Evolutionary conservation across 2,797 vertebrate species (phyloP).

Genomic region (Onychomys torridus): DNA sequence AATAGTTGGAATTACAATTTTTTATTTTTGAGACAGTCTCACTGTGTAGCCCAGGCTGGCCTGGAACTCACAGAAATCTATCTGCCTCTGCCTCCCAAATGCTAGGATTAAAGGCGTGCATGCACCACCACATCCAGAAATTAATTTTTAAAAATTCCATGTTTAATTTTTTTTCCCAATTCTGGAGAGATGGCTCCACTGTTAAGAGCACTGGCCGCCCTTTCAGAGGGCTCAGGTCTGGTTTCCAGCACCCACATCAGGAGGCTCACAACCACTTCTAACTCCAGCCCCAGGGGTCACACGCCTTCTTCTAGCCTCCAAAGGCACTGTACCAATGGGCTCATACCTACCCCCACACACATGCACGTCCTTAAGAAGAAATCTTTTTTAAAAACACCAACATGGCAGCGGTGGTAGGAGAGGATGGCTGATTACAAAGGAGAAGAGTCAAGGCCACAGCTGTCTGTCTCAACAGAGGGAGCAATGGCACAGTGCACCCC

Average conservation of each 20-base stretch:
- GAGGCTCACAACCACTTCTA: not conserved
- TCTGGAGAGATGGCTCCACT: not conserved
- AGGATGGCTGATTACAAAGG: not conserved
- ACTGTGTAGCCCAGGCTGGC: not conserved
- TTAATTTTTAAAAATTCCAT: not conserved
- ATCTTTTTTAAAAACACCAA: not conserved
- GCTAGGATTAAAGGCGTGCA: not conserved
- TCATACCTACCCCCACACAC: not conserved
- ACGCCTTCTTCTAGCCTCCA: not conserved
- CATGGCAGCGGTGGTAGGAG: not conserved
- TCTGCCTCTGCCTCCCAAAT: not conserved
- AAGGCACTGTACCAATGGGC: not conserved
- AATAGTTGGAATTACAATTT: not conserved
- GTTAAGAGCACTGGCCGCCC: not conserved
- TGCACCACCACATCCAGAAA: not conserved
- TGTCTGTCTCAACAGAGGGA: not conserved
- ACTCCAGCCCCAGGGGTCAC: not conserved
- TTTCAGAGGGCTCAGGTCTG: not conserved
- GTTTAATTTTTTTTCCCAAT: not conserved
- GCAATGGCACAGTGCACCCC: too few species aligned
- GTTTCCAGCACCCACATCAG: not conserved
- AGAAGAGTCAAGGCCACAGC: fast-evolving
- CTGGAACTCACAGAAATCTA: not conserved
- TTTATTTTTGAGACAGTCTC: not conserved
- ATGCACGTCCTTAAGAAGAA: not conserved